A percentile compares a stretch with the other conserved stretches of the same genome.
Conservation (phyloP, 2,797 vertebrate species). For the Borostomias antarcticus region DNA sequence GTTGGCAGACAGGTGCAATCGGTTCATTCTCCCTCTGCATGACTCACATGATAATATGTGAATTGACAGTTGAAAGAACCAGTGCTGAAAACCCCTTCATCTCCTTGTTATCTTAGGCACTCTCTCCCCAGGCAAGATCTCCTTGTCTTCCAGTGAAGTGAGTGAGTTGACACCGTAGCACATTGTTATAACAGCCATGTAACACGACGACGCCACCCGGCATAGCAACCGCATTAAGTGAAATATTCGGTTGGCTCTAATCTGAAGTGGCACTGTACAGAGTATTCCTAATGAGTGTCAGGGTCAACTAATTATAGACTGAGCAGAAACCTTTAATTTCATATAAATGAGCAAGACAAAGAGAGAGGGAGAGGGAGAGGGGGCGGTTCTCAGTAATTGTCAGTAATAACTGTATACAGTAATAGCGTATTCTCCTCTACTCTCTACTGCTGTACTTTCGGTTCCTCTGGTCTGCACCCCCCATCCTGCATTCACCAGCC, state of each 20-base stretch:
- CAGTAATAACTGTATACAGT: no score
- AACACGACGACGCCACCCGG: conserved; percentile 18
- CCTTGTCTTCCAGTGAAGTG: not conserved
- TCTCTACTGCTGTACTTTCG: no score
- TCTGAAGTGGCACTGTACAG: conserved; percentile 55
- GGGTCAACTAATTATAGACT: conserved; percentile 68
- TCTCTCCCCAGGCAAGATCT: no score
- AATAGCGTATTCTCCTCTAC: no score
- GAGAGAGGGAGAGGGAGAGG: conserved; percentile 9
- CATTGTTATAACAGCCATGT: conserved; percentile 25
- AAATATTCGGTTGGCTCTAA: conserved; percentile 56
- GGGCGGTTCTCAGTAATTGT: conserved; percentile 19
- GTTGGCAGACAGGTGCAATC: no score
- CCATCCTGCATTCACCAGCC: no score
- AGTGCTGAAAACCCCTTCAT: no score
- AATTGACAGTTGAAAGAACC: no score
- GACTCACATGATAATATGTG: no score
- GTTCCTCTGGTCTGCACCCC: no score
- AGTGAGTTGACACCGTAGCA: conserved; percentile 19
- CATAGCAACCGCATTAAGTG: conserved; percentile 44
- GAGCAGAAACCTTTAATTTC: conserved; percentile 66
- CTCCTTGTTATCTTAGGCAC: no score
- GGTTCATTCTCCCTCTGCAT: no score
- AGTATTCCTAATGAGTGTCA: conserved; percentile 70
- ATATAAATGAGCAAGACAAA: conserved; percentile 45